A percentile compares a stretch with the other conserved stretches of the same genome.
Evolutionary conservation across 2,113 vertebrate genomes (phyloP).

Genomic region (Bucco capensis): DNA sequence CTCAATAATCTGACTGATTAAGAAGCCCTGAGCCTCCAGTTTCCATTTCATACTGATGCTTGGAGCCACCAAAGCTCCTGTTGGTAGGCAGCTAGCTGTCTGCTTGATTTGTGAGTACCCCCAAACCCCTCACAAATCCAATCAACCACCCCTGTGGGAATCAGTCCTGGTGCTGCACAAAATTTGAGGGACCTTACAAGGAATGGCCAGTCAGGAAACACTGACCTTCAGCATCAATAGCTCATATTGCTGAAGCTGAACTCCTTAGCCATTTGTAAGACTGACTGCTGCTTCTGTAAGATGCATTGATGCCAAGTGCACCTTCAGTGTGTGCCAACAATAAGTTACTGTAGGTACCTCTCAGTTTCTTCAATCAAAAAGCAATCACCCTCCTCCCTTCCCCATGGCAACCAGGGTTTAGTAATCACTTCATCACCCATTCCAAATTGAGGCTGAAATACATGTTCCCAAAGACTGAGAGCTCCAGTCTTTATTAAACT

Average conservation of each 20-base stretch:
- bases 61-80: accelerated
- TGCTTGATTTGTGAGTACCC: slow-evolving; percentile 3
- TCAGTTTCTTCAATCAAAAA: slow-evolving; percentile 46
- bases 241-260: neutral
- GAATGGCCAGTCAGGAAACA: neutral
- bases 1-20: neutral
- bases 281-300: neutral
- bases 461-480: neutral
- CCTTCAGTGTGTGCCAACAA: neutral
- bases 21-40: neutral
- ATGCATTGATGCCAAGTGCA: neutral
- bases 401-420: slow-evolving; percentile 50
- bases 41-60: accelerated
- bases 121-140: neutral
- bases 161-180: neutral
- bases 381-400: slow-evolving; percentile 43
- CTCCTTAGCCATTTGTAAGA: neutral
- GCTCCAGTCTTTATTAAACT: neutral
- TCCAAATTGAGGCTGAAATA: slow-evolving; percentile 24
- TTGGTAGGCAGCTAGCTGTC: neutral
- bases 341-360: slow-evolving; percentile 37
- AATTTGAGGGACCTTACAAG: neutral
- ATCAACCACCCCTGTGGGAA: neutral
- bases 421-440: slow-evolving; percentile 47
- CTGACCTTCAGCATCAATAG: slow-evolving; percentile 31